Evolutionary conservation across 2,888 invertebrate species (phyloP).

Genomic region (Phania funesta): DNA sequence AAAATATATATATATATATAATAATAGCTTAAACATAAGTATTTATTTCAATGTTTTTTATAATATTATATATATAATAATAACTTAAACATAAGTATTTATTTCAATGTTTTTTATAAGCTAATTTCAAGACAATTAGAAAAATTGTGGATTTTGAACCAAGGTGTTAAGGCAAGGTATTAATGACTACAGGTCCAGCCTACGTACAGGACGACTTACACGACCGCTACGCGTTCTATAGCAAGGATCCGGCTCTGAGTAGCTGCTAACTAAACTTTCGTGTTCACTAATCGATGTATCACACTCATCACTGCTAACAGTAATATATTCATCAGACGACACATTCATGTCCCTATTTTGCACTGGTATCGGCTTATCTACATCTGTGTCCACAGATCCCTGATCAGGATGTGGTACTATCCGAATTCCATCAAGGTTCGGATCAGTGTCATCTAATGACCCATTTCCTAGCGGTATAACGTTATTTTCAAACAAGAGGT

Average conservation of each 20-base stretch:
- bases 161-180: neutral
- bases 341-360: neutral
- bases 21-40: no score
- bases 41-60: no score
- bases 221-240: neutral
- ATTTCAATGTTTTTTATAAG: no score
- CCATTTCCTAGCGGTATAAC: neutral
- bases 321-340: neutral
- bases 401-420: neutral
- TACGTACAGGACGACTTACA: neutral
- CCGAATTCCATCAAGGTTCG: neutral
- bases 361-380: neutral
- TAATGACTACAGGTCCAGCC: neutral
- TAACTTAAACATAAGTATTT: no score
- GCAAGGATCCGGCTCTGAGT: neutral
- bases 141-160: neutral
- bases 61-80: no score
- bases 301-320: neutral
- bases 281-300: neutral
- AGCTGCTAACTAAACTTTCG: neutral
- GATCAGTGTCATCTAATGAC: neutral
- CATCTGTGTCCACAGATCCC: neutral
- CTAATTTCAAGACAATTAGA: neutral
- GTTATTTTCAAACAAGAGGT: neutral
- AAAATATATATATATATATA: no score